Percentiles rank a stretch among this genome's conserved stretches.
Evolutionary conservation across 1,140 invertebrate species (phyloP).

Genomic region (Drosophila orosa): DNA sequence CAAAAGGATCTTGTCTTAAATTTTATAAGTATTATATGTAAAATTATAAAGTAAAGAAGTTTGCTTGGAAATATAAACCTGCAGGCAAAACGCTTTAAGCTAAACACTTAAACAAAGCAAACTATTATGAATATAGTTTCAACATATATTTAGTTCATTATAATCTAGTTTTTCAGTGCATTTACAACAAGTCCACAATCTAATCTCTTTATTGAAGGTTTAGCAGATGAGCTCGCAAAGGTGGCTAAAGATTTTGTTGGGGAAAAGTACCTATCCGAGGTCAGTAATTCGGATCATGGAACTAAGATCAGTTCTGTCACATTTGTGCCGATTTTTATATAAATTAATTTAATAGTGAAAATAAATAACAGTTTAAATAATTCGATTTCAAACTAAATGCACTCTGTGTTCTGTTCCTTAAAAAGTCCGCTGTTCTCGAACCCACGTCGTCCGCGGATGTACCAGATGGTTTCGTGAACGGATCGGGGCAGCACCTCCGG

Average conservation of each 20-base stretch:
- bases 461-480: slow-evolving; percentile 91
- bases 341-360: not conserved
- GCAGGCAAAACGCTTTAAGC: too few species aligned
- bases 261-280: too few species aligned
- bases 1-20: too few species aligned
- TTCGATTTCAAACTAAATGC: not conserved
- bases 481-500: slow-evolving; percentile 87
- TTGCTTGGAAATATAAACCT: too few species aligned
- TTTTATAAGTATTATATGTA: too few species aligned
- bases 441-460: slow-evolving; percentile 89
- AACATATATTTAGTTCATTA: not conserved
- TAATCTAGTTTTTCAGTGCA: not conserved
- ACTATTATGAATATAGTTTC: not conserved
- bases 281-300: not conserved
- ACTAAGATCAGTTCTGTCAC: not conserved
- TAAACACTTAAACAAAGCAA: too few species aligned
- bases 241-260: not conserved
- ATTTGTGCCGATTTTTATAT: not conserved
- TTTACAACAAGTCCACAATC: not conserved
- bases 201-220: not conserved
- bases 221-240: not conserved
- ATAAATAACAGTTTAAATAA: not conserved
- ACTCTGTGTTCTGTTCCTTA: not conserved
- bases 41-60: too few species aligned
- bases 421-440: slow-evolving; percentile 81